A percentile compares a stretch with the other conserved stretches of the same genome.
Conservation (phyloP, 2,888 invertebrate genomes). For the Drosophila flavopinicola region DNA sequence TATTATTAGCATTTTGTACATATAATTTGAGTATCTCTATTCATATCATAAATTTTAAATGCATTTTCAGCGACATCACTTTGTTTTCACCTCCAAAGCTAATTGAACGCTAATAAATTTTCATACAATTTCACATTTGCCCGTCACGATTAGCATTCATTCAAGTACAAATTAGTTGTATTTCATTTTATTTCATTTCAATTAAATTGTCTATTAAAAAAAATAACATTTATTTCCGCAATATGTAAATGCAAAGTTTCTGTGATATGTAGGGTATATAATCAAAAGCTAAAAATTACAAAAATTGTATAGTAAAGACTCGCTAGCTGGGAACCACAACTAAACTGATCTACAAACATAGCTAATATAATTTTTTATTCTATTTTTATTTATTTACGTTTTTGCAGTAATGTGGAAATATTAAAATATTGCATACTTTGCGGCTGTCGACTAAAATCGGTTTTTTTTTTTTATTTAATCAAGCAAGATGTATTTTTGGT, state of each 20-base stretch:
- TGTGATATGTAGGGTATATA: not conserved
- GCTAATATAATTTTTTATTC: too few species aligned
- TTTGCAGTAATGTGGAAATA: too few species aligned
- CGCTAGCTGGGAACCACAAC: too few species aligned
- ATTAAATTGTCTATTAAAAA: conserved; percentile 29
- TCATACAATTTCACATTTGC: conserved; percentile 32
- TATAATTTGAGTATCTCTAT: too few species aligned
- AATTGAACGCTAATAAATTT: conserved; percentile 65
- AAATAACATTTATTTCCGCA: conserved; percentile 53
- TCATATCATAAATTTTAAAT: too few species aligned
- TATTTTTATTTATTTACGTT: too few species aligned
- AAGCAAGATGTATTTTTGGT: not conserved
- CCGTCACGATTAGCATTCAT: conserved; percentile 61
- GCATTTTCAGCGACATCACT: too few species aligned
- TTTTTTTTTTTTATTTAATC: too few species aligned
- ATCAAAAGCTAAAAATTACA: conserved; percentile 17
- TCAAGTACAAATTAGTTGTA: conserved; percentile 58
- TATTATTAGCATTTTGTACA: too few species aligned
- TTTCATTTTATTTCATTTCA: conserved; percentile 36
- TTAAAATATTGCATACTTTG: conserved; percentile 40
- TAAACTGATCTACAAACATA: not conserved
- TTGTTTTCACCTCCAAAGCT: conserved; percentile 37
- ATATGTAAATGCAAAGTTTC: conserved; percentile 23
- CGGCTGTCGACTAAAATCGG: too few species aligned
- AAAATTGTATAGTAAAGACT: not conserved